A percentile compares a stretch with the other conserved stretches of the same genome.
Evolutionary conservation across 2,797 vertebrate genomes (phyloP).

Genomic region (Crenichthys baileyi): DNA sequence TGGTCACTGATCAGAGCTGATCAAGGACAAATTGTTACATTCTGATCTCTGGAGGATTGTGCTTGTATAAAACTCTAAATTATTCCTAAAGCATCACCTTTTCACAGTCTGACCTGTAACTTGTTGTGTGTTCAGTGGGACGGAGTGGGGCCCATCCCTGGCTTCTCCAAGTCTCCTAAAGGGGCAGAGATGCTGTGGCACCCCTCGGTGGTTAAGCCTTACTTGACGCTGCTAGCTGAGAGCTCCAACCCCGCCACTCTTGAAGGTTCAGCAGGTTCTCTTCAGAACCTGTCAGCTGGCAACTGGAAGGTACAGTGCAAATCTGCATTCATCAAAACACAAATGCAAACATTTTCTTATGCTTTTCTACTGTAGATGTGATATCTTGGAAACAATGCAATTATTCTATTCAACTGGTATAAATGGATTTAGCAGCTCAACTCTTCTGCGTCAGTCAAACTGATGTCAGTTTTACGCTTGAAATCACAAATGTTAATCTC

Average conservation of each 20-base stretch:
- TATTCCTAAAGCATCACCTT: neutral
- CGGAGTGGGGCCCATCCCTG: conserved; percentile 95
- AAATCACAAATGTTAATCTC: conserved; percentile 13
- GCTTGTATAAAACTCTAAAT: neutral
- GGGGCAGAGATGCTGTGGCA: conserved; percentile 99
- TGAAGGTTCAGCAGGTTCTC: conserved; percentile 95
- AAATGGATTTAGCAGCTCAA: conserved; percentile 37
- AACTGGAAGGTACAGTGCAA: conserved; percentile 94
- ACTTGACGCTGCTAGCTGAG: conserved; percentile 94
- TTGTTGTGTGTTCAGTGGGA: conserved; percentile 87
- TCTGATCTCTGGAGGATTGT: neutral
- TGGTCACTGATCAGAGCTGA: neutral
- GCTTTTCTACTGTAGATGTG: neutral
- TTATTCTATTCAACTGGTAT: conserved; percentile 27
- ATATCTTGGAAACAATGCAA: conserved; percentile 8
- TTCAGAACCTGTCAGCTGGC: conserved; percentile 97
- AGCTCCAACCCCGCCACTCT: conserved; percentile 98
- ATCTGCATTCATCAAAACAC: neutral
- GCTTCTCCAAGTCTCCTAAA: conserved; percentile 94
- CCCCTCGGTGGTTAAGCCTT: conserved; percentile 95
- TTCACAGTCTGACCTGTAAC: conserved; percentile 5
- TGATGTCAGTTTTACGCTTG: conserved; percentile 23
- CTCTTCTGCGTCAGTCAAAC: conserved; percentile 18
- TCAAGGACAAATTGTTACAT: neutral
- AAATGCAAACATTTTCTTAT: neutral